Conservation (phyloP, 2,888 invertebrate genomes). For the Shargacucullia verbasci region DNA sequence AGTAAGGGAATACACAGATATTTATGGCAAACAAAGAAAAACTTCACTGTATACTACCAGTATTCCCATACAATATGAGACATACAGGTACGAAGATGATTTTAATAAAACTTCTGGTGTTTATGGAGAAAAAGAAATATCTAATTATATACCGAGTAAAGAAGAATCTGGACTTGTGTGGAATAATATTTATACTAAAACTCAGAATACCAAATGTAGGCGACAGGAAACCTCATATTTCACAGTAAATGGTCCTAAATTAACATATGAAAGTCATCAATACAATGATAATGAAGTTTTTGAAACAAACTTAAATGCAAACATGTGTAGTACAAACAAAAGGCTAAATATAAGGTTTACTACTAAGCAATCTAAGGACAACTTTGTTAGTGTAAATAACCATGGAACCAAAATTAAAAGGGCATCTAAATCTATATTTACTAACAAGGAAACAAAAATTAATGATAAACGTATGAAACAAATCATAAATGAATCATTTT, state of each 20-base stretch:
- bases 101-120: neutral
- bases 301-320: conserved; percentile 8
- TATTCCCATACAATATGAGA: neutral
- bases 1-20: conserved; percentile 11
- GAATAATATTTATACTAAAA: conserved; percentile 9
- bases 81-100: conserved; percentile 1
- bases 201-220: neutral
- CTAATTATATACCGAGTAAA: neutral
- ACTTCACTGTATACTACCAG: neutral
- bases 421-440: conserved; percentile 17
- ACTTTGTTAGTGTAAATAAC: conserved; percentile 53
- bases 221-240: conserved; percentile 13
- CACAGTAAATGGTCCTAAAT: conserved; percentile 13
- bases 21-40: neutral
- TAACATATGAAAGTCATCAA: conserved; percentile 72
- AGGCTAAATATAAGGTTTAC: conserved; percentile 54
- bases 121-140: neutral
- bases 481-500: conserved; percentile 50
- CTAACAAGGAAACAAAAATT: conserved; percentile 10
- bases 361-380: conserved; percentile 65
- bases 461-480: conserved; percentile 27
- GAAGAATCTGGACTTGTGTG: neutral
- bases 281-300: conserved; percentile 42
- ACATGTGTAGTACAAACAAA: conserved; percentile 7
- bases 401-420: conserved; percentile 15